Evolutionary conservation across 2,797 vertebrate genomes (phyloP).

Genomic region (Schizopygopsis pylzovi): DNA sequence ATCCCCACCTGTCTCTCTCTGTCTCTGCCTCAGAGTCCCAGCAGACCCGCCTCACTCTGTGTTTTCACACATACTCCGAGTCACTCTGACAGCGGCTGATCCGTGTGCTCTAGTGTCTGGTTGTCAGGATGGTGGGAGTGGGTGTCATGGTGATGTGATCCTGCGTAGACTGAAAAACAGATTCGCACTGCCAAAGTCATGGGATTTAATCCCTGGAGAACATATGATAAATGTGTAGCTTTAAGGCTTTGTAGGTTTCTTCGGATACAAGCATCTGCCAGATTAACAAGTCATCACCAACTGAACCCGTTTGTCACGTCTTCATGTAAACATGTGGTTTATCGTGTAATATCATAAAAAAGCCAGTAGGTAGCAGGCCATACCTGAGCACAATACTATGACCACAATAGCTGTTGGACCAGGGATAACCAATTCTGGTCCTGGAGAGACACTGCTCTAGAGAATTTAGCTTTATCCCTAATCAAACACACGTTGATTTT

Average conservation of each 20-base stretch:
- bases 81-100: slow-evolving; percentile 30
- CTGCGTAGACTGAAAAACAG: background rate
- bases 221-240: background rate
- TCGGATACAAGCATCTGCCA: background rate
- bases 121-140: slow-evolving; percentile 21
- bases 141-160: slow-evolving; percentile 13
- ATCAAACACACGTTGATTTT: background rate
- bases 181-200: background rate
- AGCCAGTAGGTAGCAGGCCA: slow-evolving; percentile 30
- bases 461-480: background rate
- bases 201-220: background rate
- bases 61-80: slow-evolving; percentile 22
- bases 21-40: slow-evolving; percentile 28
- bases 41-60: slow-evolving; percentile 33
- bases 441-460: background rate
- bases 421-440: background rate
- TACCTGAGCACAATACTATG: background rate
- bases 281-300: background rate
- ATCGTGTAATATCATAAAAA: background rate
- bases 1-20: slow-evolving; percentile 43
- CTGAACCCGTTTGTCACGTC: background rate
- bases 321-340: background rate
- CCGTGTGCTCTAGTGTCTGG: slow-evolving; percentile 36
- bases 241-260: background rate
- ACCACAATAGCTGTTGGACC: background rate